phyloP scores from a whole-genome alignment of 2,797 vertebrate genomes.

The Hirundo rustica region DNA sequence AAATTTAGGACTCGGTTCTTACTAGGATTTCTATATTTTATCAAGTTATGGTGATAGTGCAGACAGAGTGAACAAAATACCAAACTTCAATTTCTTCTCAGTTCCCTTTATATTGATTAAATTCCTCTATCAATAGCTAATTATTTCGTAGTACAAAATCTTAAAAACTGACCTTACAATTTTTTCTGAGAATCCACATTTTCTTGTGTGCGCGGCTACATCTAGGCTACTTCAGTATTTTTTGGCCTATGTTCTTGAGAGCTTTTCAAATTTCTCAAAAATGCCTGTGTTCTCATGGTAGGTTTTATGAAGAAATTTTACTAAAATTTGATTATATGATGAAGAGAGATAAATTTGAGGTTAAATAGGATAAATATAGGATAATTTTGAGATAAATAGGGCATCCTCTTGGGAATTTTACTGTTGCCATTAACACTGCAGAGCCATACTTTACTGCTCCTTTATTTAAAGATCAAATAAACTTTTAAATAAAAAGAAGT shows the following conservation, averaged over 20 bases:
- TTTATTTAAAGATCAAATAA: background rate
- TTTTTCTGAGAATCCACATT: background rate
- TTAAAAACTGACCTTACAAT: background rate
- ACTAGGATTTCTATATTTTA: background rate
- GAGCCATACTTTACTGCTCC: rapidly evolving
- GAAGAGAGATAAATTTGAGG: background rate
- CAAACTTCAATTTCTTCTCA: background rate
- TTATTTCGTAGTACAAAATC: background rate
- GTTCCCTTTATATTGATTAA: background rate
- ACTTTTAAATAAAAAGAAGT: background rate
- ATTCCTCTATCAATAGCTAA: background rate
- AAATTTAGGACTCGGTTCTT: background rate
- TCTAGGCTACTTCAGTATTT: background rate
- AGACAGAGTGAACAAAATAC: background rate
- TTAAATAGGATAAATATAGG: background rate
- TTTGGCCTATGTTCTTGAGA: background rate
- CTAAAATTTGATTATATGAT: background rate
- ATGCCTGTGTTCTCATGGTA: background rate
- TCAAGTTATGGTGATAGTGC: background rate
- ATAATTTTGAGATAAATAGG: background rate
- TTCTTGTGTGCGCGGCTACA: background rate
- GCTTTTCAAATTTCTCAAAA: background rate
- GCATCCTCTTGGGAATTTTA: background rate
- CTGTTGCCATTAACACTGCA: background rate
- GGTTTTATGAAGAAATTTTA: background rate